Evolutionary conservation across 1,140 invertebrate genomes (phyloP), one percentile per base, ranked within the genome.

Genomic region (Delia radicum): DNA sequence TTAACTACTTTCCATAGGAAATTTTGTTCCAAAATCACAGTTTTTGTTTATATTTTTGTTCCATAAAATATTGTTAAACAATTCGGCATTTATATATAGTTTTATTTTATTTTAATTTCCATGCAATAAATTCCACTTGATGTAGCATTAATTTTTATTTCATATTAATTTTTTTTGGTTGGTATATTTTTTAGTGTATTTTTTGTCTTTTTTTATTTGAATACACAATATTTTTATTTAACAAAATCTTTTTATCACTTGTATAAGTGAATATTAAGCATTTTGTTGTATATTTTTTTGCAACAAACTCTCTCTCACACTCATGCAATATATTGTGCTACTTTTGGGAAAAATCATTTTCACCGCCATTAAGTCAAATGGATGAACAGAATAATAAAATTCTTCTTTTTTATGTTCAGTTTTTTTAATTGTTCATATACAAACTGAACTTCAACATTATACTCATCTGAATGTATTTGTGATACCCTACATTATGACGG

Each of bases 361-460:
- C 46, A 77, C 76, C 72, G 73, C 76, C 76, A 77, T 77, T 74
- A 77, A 77, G 72, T 69, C 76, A 77, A 71, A 74, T 74, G 72
- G 76, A 55, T 77, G 76, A 77, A 65, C 76, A 77, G 65, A 26
- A 63, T 37, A 77, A 77, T 77, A 77, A 77, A 77, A 76, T 72
- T 71, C 29, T 26, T 21, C 21, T 72, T 27, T 33, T 24, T 26
- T 18, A 33, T 72, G 12, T 15, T 26, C 21, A 12, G 10, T 72
- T 48, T 48, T 48, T 48, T 48, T 48, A 48, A 48, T 48, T 48
- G 46, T 48, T 48, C 46, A 18, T 48, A 48, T 48, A 48, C 46
- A 7, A 18, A 48, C 46, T 48, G 46, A 48, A 48, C 46, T 48
- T 48, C 18, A 62, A 62, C 55, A 62, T 62, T 24, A 4, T 24